Evolutionary conservation across 2,113 vertebrate genomes (phyloP), one percentile per base, ranked within the genome.

Genomic region (Erythrocercus mccallii): DNA sequence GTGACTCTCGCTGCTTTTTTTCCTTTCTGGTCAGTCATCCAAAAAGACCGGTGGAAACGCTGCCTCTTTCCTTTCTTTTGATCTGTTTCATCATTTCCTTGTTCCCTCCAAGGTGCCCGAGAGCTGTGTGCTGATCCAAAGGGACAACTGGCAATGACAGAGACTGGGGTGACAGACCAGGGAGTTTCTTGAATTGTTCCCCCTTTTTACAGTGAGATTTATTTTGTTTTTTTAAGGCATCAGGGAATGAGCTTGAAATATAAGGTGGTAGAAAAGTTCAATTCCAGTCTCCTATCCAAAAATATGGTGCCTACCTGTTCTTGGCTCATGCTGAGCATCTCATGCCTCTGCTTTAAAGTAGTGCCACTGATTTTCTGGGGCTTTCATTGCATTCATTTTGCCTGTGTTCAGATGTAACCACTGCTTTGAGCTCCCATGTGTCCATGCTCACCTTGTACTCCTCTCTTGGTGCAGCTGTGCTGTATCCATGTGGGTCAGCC

Each of bases 401-500:
- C 16, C 37, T 35, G 1, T 3, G 8, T 22, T 19, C 27, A 25
- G 61, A 3, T 25, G 31, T 33, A 13, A 10, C 6, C 21, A 0
- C 35, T 61, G 57, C 62, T 54, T 37, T 42, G 51, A 21, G 31
- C 35, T 71, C 22, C 0, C 9, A 24, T 25, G 28, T 35, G 31
- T 28, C 51, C 3, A 2, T 30, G 45, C 35, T 40, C 44, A 4
- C 53, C 61, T n/a, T 4, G 9, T 54, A 3, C 37, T 61, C 14
- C 35, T 68, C 37, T 20, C 4, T 22, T 19, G 8, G 12, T 60
- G 2, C 3, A 11, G n/a, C 6, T 3, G 2, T 80, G 47, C 38
- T 0, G 0, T 31, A 19, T 77, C 24, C 2, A 0, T 9, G 35
- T 14, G 62, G 30, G 25, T 83, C 82, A 61, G 54, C 58, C 54